Evolutionary conservation across 2,797 vertebrate species (phyloP).

Genomic region (Sparidentex hasta): DNA sequence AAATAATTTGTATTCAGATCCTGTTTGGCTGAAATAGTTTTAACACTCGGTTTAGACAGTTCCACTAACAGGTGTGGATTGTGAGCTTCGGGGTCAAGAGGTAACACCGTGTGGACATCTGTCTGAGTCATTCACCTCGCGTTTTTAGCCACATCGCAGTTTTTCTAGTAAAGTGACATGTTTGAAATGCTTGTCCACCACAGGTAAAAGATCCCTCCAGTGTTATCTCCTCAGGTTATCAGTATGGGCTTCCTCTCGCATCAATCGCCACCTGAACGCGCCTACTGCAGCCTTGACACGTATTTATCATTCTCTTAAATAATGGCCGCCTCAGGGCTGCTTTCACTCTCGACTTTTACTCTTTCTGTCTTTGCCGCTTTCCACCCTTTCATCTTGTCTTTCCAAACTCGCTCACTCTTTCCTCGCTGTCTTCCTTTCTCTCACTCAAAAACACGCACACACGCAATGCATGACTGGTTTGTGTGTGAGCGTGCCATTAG

Average conservation of each 20-base stretch:
- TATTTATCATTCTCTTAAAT: slow-evolving; percentile 37
- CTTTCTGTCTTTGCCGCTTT: slow-evolving; percentile 8
- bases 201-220: neutral
- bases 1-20: slow-evolving; percentile 4
- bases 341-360: slow-evolving; percentile 49
- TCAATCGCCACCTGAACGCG: slow-evolving; percentile 5
- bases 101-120: slow-evolving; percentile 5
- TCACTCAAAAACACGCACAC: neutral
- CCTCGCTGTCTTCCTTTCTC: neutral
- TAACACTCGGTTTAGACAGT: neutral
- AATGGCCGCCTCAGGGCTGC: slow-evolving; percentile 20
- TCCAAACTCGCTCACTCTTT: slow-evolving; percentile 2
- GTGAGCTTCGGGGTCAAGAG: slow-evolving; percentile 27
- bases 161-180: slow-evolving; percentile 40
- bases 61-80: slow-evolving; percentile 30
- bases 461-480: slow-evolving; percentile 12
- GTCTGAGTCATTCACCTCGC: neutral
- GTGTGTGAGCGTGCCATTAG: slow-evolving; percentile 4
- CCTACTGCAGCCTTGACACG: neutral
- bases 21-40: neutral
- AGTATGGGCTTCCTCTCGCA: slow-evolving; percentile 17
- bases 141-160: neutral
- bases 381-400: neutral
- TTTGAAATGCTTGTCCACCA: slow-evolving; percentile 36
- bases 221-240: slow-evolving; percentile 21